Evolutionary conservation across 2,797 vertebrate species (phyloP).

Genomic region (Perodicticus potto): DNA sequence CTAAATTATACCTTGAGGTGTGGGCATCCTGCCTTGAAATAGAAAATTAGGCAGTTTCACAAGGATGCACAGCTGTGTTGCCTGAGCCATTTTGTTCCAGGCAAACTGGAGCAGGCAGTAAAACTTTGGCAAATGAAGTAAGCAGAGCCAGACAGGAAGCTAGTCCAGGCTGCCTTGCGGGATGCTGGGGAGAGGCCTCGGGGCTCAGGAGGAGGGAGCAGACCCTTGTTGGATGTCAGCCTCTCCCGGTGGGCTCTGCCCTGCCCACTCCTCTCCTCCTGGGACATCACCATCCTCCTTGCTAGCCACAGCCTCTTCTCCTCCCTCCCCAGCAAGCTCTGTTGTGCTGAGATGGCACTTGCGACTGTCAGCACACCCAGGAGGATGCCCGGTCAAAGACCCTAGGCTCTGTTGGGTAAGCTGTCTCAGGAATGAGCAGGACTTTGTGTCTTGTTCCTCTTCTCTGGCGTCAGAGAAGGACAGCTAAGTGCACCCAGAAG

Average conservation of each 20-base stretch:
- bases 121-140: conserved; percentile 75
- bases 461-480: not conserved
- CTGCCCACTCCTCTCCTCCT: conserved; percentile 66
- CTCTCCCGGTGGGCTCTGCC: conserved; percentile 74
- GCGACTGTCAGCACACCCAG: conserved; percentile 39
- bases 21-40: conserved; percentile 78
- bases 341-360: conserved; percentile 50
- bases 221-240: conserved; percentile 54
- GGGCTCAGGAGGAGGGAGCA: conserved; percentile 69
- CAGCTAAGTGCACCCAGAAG: not conserved
- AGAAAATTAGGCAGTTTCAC: conserved; percentile 69
- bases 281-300: conserved; percentile 66
- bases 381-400: conserved; percentile 81
- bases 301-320: conserved; percentile 45
- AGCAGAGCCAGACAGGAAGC: conserved; percentile 67
- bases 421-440: not conserved
- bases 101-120: conserved; percentile 74
- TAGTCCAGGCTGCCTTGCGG: conserved; percentile 78
- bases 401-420: conserved; percentile 82
- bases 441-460: conserved; percentile 49
- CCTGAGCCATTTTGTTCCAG: conserved; percentile 80
- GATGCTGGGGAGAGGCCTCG: conserved; percentile 17
- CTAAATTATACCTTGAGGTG: conserved; percentile 41
- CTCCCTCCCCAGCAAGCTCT: conserved; percentile 59
- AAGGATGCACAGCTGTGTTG: conserved; percentile 73